Evolutionary conservation across 2,888 invertebrate genomes (phyloP), one percentile per base, ranked within the genome.

Genomic region (Lydus trimaculatus): DNA sequence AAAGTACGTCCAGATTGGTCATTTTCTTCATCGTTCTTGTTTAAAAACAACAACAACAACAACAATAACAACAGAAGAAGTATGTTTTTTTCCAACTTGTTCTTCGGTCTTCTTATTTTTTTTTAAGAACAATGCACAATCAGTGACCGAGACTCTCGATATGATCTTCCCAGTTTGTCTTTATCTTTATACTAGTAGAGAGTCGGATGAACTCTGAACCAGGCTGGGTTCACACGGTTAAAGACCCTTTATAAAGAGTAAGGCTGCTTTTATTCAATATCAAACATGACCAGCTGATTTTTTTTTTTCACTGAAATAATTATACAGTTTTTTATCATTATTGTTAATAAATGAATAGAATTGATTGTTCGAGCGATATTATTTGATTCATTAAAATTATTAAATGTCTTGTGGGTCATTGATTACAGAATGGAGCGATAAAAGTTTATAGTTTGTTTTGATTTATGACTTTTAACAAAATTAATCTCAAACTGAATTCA

Each of bases 171-270:
- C 36, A 43, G 43, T 43, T 43, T 36, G 61, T 43, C 39, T 61
- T 61, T 61, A 61, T 61, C 61, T 61, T 23, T 15, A n/a, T n/a
- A 13, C 58, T 15, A 11, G 9, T 4, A 13, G 25, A 13, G 17
- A 61, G 61, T n/a, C n/a, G 17, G 61, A 33, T 61, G 61, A 61
- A 36, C 61, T 33, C 33, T 61, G 61, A 61, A 61, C 61, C 39
- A 11, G 13, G n/a, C 28, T 28, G 61, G 28, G 61, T 61, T 61
- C 61, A 61, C 61, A 61, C 61, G 61, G 61, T 61, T 61, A 61
- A 61, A 61, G 61, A 61, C 39, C 61, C 61, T 43, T 39, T 36
- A 9, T 28, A 58, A 13, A 60, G 4, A 60, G 4, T 60, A 23
- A 60, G 33, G 60, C 28, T 28, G 7, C 7, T 56, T 28, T 15